Base-by-base conservation (phyloP, 2,888 invertebrate genomes). In the Drosophila planitibia region DNA sequence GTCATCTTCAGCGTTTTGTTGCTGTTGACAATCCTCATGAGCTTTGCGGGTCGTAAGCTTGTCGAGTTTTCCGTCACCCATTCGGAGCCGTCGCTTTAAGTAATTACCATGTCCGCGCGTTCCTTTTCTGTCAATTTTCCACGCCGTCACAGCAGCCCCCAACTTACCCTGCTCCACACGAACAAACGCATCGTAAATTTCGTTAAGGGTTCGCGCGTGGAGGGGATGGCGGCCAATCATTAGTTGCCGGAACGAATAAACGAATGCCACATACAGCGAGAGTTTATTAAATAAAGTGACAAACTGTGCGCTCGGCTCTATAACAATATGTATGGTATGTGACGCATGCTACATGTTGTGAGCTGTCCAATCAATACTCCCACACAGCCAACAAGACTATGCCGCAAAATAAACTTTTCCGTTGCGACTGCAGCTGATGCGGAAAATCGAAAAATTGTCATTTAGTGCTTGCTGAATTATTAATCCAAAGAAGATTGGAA, bases 61-160 rank as follows among this genome's bases (percentile, higher is more conserved):
- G 68, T 74, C 52, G 76, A 59, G 77, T 68, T 85, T 72, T 66
- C 64, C 47, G 70, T 30, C 57, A 41, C 68, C 52, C 69, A 65
- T 57, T 62, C 55, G 54, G 22, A 67, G 70, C 41, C 57, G 70
- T 70, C 82, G 79, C 73, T 80, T 88, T 90, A 88, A 90, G 85
- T 85, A 89, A 85, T 90, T 85, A 81, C 83, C 80, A 82, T 73
- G 69, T 61, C 72, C 77, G 63, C 66, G 63, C 72, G 65, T 54
- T 67, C 52, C 49, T 58, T 47, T 41, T 63, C 54, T 39, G 67
- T 51, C 67, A 54, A 66, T 52, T 72, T 57, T 47, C 64, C 66
- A 65, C 39, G 55, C 39, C 44, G 41, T 10, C 66, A 39, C 66
- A 82, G 80, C 64, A 44, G 82, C 22, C 55, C 59, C 22, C 28